A percentile compares a stretch with the other conserved stretches of the same genome.
Conservation (phyloP, 1,140 invertebrate genomes). For the Trichogramma pretiosum region DNA sequence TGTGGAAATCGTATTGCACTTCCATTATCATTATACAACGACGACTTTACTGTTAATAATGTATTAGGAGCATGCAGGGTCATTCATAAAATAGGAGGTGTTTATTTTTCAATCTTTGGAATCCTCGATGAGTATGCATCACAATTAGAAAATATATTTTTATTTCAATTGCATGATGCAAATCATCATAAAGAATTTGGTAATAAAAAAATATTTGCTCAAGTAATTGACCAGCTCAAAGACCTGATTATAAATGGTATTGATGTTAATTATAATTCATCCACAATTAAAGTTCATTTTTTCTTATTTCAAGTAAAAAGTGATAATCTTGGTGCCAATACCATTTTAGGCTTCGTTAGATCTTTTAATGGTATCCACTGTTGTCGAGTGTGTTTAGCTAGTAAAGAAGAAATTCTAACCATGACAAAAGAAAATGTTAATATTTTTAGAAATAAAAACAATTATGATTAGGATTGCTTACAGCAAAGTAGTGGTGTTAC, state of each 20-base stretch:
- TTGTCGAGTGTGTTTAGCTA: neutral
- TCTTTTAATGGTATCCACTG: neutral
- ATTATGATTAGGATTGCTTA: neutral
- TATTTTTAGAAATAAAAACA: neutral
- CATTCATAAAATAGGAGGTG: no score
- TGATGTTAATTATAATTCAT: neutral
- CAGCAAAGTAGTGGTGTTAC: neutral
- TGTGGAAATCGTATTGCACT: no score
- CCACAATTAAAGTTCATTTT: neutral
- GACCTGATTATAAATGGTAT: neutral
- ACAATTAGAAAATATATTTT: no score
- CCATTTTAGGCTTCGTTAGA: neutral
- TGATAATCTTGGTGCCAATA: neutral
- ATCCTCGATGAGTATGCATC: no score
- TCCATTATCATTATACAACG: no score
- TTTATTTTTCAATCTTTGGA: no score
- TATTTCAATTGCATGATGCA: no score
- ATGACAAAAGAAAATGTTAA: neutral
- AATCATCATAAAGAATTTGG: slow-evolving; percentile 16
- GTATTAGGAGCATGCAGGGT: no score
- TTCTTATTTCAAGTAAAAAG: neutral
- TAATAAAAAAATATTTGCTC: slow-evolving; percentile 9
- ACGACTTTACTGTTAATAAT: no score
- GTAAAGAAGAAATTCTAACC: neutral
- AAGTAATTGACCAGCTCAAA: slow-evolving; percentile 1